Conservation (phyloP, 2,113 vertebrate genomes). For the Lota lota region DNA sequence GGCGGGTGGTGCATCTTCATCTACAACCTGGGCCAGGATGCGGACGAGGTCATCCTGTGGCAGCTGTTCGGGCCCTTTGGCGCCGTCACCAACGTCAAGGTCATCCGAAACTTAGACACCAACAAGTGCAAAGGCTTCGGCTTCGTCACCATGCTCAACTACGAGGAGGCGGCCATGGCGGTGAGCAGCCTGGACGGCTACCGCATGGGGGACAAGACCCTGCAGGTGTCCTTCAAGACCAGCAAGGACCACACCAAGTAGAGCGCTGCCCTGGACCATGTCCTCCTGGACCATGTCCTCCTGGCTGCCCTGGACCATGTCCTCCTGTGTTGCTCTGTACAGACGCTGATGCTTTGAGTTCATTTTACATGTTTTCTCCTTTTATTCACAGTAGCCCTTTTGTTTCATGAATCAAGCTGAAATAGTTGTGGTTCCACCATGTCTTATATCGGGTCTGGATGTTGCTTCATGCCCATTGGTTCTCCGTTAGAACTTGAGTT, state of each 20-base stretch:
- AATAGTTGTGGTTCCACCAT: no score
- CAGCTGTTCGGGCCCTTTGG: constrained; percentile 99
- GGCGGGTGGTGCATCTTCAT: constrained; percentile 98
- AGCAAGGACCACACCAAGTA: constrained; percentile 94
- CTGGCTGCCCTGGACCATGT: no score
- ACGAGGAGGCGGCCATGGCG: constrained; percentile 98
- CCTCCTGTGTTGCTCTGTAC: no score
- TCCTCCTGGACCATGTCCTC: background rate
- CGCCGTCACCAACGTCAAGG: constrained; percentile 95
- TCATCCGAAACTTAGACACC: constrained; percentile 98
- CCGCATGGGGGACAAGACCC: constrained; percentile 95
- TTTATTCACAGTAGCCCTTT: no score
- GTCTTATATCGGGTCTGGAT: no score
- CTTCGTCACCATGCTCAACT: constrained; percentile 98
- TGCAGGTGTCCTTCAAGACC: constrained; percentile 99
- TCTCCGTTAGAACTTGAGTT: no score
- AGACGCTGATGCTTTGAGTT: no score
- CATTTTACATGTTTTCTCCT: no score
- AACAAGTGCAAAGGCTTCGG: constrained; percentile 99
- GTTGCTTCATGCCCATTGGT: no score
- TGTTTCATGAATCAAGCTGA: no score
- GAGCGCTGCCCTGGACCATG: no score
- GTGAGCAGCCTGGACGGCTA: constrained; percentile 97
- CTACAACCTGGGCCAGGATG: constrained; percentile 95
- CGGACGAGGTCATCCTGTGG: constrained; percentile 96